Percentiles rank a stretch among this genome's conserved stretches.
phyloP scores from a whole-genome alignment of 2,797 vertebrate species.

The Picus viridis region DNA sequence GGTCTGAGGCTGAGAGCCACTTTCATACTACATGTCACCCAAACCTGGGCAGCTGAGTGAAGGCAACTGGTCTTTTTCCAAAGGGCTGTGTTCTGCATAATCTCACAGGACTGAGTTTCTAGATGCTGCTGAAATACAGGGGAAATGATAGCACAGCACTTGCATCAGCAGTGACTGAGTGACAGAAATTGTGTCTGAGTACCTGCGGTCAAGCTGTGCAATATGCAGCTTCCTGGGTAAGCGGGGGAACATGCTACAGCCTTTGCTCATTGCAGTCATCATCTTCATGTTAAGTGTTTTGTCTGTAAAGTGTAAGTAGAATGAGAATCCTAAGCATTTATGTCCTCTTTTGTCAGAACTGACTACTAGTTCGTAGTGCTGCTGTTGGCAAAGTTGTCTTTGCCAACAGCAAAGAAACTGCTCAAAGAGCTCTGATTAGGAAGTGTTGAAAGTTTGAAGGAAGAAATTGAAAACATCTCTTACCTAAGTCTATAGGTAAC shows the following conservation, averaged over 20 bases:
- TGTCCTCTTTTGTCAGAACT: background rate
- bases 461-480: background rate
- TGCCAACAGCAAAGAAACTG: no score
- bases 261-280: background rate
- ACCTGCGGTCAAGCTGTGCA: background rate
- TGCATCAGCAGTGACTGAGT: background rate
- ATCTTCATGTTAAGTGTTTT: background rate
- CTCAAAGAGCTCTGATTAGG: background rate
- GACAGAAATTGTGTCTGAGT: background rate
- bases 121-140: conserved; percentile 21
- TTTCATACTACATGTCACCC: background rate
- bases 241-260: background rate
- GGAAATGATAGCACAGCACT: background rate
- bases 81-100: background rate
- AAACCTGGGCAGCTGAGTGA: background rate
- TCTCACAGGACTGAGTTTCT: conserved; percentile 35
- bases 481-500: background rate
- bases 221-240: background rate
- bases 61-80: background rate
- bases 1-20: background rate
- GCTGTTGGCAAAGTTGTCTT: background rate
- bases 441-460: background rate
- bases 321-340: background rate
- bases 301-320: background rate
- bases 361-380: background rate